phyloP scores from a whole-genome alignment of 1,140 invertebrate genomes.

The Drosophila pectinifera region DNA sequence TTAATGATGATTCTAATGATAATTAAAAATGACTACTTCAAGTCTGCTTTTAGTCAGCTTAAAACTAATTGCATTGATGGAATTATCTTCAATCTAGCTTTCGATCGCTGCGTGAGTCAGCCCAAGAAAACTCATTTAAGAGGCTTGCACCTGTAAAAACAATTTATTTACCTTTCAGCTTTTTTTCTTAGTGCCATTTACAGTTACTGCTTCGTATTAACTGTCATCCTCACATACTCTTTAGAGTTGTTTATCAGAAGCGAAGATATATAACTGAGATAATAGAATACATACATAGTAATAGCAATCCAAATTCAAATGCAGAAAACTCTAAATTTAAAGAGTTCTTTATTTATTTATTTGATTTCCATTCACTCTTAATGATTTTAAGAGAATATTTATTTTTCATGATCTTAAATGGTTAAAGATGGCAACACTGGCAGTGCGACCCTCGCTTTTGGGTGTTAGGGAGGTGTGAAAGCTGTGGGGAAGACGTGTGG shows the following conservation, averaged over 20 bases:
- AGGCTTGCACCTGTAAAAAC: background rate
- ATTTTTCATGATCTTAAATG: background rate
- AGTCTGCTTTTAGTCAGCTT: background rate
- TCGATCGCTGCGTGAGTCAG: background rate
- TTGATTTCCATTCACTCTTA: background rate
- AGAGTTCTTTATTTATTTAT: no score
- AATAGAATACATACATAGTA: no score
- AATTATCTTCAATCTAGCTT: background rate
- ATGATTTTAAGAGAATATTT: background rate
- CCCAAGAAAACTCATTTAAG: background rate
- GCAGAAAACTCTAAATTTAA: no score
- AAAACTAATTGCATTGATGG: background rate
- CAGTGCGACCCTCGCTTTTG: conserved; percentile 1
- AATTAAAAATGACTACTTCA: background rate
- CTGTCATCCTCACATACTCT: no score
- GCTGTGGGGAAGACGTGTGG: background rate
- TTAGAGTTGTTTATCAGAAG: no score
- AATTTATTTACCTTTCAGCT: background rate
- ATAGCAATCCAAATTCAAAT: no score
- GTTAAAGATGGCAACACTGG: conserved; percentile 11
- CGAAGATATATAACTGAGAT: no score
- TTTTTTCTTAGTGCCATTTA: background rate
- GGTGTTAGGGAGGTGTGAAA: background rate
- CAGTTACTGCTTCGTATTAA: no score
- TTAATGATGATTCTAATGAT: background rate